A percentile compares a stretch with the other conserved stretches of the same genome.
Evolutionary conservation across 2,797 vertebrate species (phyloP).

Genomic region (Manis pentadactyla): DNA sequence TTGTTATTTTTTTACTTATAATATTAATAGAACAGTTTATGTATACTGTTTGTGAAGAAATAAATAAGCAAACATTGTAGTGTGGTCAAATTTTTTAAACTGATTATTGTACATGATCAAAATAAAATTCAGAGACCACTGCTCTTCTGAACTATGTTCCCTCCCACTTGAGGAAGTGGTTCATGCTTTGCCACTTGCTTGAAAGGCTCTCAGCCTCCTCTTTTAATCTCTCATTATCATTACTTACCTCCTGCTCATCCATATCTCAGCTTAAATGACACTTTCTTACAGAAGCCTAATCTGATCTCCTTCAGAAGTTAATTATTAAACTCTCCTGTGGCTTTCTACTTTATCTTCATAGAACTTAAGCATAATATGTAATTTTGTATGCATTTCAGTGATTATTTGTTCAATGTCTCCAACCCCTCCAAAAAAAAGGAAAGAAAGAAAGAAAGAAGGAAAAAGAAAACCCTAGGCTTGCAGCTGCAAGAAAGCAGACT

Average conservation of each 20-base stretch:
- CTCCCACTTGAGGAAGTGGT: not conserved
- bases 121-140: not conserved
- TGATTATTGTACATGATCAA: not conserved
- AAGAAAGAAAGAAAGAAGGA: not conserved
- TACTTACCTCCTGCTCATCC: not conserved
- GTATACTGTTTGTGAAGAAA: not conserved
- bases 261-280: not conserved
- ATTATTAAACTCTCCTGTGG: not conserved
- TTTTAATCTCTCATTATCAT: not conserved
- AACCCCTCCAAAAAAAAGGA: not conserved
- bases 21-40: not conserved
- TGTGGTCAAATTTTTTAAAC: not conserved
- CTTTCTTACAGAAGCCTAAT: not conserved
- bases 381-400: not conserved
- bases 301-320: conserved; percentile 19
- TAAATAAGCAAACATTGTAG: not conserved
- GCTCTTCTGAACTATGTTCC: not conserved
- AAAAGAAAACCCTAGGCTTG: not conserved
- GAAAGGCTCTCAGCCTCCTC: not conserved
- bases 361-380: not conserved
- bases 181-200: not conserved
- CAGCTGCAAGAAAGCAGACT: not conserved
- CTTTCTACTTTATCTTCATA: not conserved
- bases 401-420: not conserved
- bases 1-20: not conserved